Percentiles rank a stretch among this genome's conserved stretches.
Conservation (phyloP, 2,888 invertebrate species). For the Tinea pellionella region DNA sequence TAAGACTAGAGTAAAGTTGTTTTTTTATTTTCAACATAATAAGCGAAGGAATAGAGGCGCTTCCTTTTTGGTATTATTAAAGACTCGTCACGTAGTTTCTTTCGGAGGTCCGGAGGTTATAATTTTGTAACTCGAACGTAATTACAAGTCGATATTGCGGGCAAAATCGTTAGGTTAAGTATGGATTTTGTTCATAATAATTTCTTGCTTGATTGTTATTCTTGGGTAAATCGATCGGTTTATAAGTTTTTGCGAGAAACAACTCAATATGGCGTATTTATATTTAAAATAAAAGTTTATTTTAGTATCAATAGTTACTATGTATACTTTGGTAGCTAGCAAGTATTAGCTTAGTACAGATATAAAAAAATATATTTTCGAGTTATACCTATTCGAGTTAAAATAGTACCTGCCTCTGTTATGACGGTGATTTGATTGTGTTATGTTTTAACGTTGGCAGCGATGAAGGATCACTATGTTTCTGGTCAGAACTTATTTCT, state of each 20-base stretch:
- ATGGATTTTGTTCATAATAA: not conserved
- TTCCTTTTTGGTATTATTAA: conserved; percentile 57
- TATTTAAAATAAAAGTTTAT: too few relatives aligned
- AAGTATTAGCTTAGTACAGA: too few relatives aligned
- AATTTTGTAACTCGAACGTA: conserved; percentile 10
- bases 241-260: too few relatives aligned
- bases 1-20: conserved; percentile 25
- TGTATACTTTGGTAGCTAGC: too few relatives aligned
- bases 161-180: not conserved
- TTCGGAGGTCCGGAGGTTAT: conserved; percentile 6
- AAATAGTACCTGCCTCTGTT: not conserved
- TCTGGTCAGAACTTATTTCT: not conserved
- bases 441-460: not conserved
- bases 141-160: conserved; percentile 5
- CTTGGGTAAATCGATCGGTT: not conserved
- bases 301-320: too few relatives aligned
- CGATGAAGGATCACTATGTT: not conserved
- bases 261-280: too few relatives aligned
- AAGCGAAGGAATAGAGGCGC: conserved; percentile 16
- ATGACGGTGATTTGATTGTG: not conserved
- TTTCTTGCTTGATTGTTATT: not conserved
- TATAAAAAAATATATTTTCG: too few relatives aligned
- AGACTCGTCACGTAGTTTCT: conserved; percentile 52
- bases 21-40: conserved; percentile 28
- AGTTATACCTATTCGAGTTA: not conserved